A percentile compares a stretch with the other conserved stretches of the same genome.
phyloP scores from a whole-genome alignment of 2,797 vertebrate species.

The Parauchenoglanis punctatus region DNA sequence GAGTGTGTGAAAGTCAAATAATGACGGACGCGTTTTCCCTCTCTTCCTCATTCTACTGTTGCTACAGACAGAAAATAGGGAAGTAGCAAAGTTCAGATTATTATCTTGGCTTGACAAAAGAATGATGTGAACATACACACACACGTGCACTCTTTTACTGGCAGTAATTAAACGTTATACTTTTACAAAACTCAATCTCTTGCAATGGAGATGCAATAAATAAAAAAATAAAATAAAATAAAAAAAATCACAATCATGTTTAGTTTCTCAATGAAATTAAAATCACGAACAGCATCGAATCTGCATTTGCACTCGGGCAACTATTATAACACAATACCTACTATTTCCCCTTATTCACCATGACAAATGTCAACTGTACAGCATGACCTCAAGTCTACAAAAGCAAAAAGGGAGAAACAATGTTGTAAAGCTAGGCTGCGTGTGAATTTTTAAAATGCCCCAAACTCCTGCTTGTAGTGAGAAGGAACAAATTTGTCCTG shows the following conservation, averaged over 20 bases:
- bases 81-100: slow-evolving; percentile 70
- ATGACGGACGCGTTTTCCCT: slow-evolving; percentile 40
- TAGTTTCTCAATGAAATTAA: neutral
- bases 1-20: slow-evolving; percentile 57
- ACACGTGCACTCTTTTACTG: neutral
- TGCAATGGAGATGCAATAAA: neutral
- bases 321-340: neutral
- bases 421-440: neutral
- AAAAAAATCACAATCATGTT: neutral
- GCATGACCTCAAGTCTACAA: neutral
- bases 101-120: slow-evolving; percentile 50
- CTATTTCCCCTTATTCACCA: neutral
- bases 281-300: neutral
- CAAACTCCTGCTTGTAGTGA: neutral
- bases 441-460: neutral
- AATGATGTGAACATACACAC: slow-evolving; percentile 31
- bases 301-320: neutral
- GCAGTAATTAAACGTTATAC: neutral
- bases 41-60: slow-evolving; percentile 65
- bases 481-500: neutral
- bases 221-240: neutral
- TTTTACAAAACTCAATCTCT: neutral
- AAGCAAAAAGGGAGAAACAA: neutral
- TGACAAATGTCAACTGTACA: neutral
- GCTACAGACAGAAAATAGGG: slow-evolving; percentile 62